These are phyloP conservation scores for Nysson spinosus DNA, from an alignment of 2,888 invertebrate genomes.

Conservation along the genomic window DNA sequence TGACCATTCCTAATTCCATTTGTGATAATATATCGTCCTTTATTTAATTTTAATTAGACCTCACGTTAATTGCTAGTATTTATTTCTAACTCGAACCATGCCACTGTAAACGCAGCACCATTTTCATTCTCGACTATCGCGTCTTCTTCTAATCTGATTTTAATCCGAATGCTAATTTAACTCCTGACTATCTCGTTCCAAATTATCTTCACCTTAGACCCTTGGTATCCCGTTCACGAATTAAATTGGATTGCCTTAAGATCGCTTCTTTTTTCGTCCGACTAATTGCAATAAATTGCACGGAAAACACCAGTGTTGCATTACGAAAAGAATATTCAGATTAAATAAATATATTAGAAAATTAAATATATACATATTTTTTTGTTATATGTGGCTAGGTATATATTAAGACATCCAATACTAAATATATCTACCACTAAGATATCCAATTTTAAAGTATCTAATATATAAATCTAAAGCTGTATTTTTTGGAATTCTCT, in stretches of 20 bases:
- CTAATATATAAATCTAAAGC: too few relatives aligned
- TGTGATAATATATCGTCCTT: not conserved
- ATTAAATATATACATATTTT: too few relatives aligned
- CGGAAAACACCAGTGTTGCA: too few relatives aligned
- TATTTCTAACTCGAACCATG: slow-evolving; percentile 6
- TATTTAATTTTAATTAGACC: slow-evolving; percentile 11
- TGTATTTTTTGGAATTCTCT: too few relatives aligned
- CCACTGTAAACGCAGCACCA: not conserved
- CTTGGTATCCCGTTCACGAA: not conserved
- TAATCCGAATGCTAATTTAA: slow-evolving; percentile 40
- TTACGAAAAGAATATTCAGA: too few relatives aligned
- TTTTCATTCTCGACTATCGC: slow-evolving; percentile 19
- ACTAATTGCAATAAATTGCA: too few relatives aligned
- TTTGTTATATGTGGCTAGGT: too few relatives aligned
- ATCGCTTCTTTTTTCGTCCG: not conserved
- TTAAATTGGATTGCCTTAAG: slow-evolving; percentile 27
- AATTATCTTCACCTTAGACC: slow-evolving; percentile 20
- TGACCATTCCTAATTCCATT: too few relatives aligned
- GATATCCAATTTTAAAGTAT: too few relatives aligned
- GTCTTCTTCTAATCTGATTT: slow-evolving; percentile 27
- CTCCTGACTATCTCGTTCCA: slow-evolving; percentile 3
- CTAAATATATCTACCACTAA: too few relatives aligned
- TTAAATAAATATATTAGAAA: too few relatives aligned
- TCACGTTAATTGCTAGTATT: slow-evolving; percentile 33
- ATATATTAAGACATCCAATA: too few relatives aligned